Evolutionary conservation across 2,113 vertebrate species (phyloP), one percentile per base, ranked within the genome.

Genomic region (Bujurquina vittata): DNA sequence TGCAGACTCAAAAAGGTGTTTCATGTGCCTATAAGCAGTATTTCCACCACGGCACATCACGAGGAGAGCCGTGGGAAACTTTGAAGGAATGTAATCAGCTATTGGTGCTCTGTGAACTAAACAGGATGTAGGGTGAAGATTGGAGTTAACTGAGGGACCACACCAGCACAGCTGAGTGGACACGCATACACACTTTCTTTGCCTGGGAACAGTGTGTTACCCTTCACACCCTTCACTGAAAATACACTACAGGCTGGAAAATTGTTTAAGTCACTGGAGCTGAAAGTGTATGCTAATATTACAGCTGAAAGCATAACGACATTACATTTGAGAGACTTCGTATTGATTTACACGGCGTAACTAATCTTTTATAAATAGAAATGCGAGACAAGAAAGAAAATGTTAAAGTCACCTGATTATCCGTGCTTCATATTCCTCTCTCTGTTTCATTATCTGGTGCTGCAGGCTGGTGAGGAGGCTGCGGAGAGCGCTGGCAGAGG

Each of bases 381-480:
- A 69, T 9, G n/a, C 4, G 18, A 40, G 29, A 57, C 12, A 52
- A 57, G 40, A 6, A 7, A 65, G 57, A 10, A 1, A 59, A 60
- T 37, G 1, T 2, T 22, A 29, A 37, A 14, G 8, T 37, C 94
- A 96, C 96, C 96, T 96, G 92, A 89, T 85, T 33, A 96, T 95
- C 52, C 92, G 79, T 5, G 88, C 81, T 65, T 96, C 83, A 0
- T 96, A 95, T 73, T 96, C 95, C 1, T 93, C 95, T 85, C 95
- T 95, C 89, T 97, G 93, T 43, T 83, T 87, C 79, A 83, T 67
- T 86, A 96, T 95, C 85, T 96, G 95, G 88, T 93, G 90, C 86
- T 93, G 94, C 69, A 97, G 94, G 2, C 84, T 79, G 5, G 92
- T 94, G 75, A 95, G 91, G 54, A 91, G 83, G 56, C 93, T 95